Conservation (phyloP, 2,797 vertebrate species). For the Gambusia yucatana region DNA sequence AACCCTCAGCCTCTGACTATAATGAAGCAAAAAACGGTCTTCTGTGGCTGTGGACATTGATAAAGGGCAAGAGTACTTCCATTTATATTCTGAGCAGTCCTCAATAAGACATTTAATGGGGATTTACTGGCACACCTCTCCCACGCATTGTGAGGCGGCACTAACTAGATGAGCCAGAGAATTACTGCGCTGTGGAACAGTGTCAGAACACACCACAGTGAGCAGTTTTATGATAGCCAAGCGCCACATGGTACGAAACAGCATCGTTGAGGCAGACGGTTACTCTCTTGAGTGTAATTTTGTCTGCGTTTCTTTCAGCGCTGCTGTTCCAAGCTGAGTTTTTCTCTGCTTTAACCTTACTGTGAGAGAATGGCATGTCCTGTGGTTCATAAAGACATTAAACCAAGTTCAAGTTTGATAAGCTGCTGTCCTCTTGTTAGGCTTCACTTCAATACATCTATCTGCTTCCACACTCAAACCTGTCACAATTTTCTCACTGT, state of each 20-base stretch:
- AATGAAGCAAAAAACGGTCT: neutral
- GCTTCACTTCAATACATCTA: neutral
- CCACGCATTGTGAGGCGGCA: slow-evolving; percentile 56
- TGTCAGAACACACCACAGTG: slow-evolving; percentile 62
- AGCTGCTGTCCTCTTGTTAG: neutral
- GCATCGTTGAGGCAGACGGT: slow-evolving; percentile 43
- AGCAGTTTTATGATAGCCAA: slow-evolving; percentile 63
- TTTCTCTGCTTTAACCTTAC: neutral
- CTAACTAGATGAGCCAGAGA: slow-evolving; percentile 70
- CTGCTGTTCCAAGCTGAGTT: neutral
- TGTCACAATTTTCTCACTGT: neutral
- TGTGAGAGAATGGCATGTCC: neutral
- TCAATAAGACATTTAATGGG: slow-evolving; percentile 61
- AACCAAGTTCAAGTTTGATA: neutral
- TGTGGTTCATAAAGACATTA: neutral
- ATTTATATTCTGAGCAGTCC: slow-evolving; percentile 17
- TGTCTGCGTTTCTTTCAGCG: neutral
- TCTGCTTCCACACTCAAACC: neutral
- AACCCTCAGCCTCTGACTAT: neutral
- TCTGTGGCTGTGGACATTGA: neutral
- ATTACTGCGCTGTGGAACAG: slow-evolving; percentile 64
- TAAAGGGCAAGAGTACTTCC: neutral
- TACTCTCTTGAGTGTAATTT: neutral
- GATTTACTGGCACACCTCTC: slow-evolving; percentile 54
- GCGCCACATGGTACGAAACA: slow-evolving; percentile 37